phyloP scores from a whole-genome alignment of 2,888 invertebrate genomes.

The Parascotia fuliginaria region DNA sequence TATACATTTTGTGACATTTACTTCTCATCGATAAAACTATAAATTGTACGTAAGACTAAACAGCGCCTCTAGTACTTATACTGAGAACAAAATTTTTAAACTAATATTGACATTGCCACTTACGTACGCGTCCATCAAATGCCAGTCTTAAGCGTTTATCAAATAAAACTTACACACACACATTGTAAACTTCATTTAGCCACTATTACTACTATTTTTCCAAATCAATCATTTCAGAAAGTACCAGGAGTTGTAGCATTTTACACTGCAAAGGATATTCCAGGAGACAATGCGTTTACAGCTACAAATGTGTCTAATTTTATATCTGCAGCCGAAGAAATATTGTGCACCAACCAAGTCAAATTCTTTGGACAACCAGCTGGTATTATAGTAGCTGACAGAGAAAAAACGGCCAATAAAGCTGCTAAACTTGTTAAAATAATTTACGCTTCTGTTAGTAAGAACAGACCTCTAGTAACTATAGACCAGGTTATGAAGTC shows the following conservation, averaged over 20 bases:
- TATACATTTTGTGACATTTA: too few species aligned
- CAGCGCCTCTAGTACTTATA: too few species aligned
- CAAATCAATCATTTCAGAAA: constrained; percentile 64
- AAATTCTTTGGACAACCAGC: constrained; percentile 65
- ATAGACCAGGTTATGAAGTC: constrained; percentile 53
- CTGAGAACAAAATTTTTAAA: too few species aligned
- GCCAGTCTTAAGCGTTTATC: too few species aligned
- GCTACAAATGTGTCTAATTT: constrained; percentile 45
- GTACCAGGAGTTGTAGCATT: constrained; percentile 88
- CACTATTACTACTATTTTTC: too few species aligned
- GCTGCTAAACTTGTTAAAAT: constrained; percentile 86
- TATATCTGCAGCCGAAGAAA: constrained; percentile 64
- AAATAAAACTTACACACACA: too few species aligned
- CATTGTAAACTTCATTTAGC: too few species aligned
- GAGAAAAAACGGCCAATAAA: constrained; percentile 78
- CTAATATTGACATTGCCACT: too few species aligned
- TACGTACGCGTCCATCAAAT: too few species aligned
- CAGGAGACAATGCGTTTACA: constrained; percentile 86
- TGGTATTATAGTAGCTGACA: constrained; percentile 85
- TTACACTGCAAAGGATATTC: constrained; percentile 87
- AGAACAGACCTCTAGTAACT: constrained; percentile 53
- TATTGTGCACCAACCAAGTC: constrained; percentile 71
- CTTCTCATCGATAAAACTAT: too few species aligned
- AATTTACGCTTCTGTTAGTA: constrained; percentile 73
- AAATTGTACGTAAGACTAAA: too few species aligned